Evolutionary conservation across 2,113 vertebrate species (phyloP).

Genomic region (Phrynosoma blainvillii): DNA sequence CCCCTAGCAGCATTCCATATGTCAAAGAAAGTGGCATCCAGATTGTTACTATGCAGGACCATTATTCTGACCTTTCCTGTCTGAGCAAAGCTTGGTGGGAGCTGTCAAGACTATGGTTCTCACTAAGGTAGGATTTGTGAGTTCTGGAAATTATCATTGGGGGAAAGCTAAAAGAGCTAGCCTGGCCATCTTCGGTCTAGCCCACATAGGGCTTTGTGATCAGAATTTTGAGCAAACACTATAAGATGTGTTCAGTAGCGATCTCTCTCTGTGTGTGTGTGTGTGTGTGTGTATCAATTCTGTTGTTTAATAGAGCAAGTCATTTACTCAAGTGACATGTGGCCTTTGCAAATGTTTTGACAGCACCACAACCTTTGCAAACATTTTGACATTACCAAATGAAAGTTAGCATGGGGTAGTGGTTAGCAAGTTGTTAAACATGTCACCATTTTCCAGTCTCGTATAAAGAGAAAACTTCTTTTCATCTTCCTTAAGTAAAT

Average conservation of each 20-base stretch:
- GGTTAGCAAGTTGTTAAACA: too few relatives aligned
- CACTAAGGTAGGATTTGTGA: constrained; percentile 29
- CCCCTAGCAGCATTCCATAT: not conserved
- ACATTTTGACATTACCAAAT: not conserved
- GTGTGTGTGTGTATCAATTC: not conserved
- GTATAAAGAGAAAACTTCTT: not conserved
- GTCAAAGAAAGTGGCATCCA: constrained; percentile 11
- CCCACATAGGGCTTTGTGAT: not conserved
- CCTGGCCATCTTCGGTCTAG: not conserved
- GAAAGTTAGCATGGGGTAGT: not conserved
- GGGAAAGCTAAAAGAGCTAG: not conserved
- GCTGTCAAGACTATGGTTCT: constrained; percentile 14
- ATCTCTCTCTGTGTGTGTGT: not conserved
- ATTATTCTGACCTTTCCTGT: constrained; percentile 5
- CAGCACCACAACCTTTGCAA: not conserved
- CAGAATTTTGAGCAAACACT: not conserved
- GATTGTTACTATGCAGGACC: not conserved
- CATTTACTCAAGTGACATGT: not conserved
- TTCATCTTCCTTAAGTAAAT: not conserved
- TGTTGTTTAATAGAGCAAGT: not conserved
- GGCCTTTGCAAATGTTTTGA: not conserved
- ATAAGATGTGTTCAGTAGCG: not conserved
- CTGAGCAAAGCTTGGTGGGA: constrained; percentile 45
- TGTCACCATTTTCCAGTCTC: not conserved
- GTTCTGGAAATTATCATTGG: not conserved